Conservation (phyloP, 1,140 invertebrate species). For the Nasonia giraulti region DNA sequence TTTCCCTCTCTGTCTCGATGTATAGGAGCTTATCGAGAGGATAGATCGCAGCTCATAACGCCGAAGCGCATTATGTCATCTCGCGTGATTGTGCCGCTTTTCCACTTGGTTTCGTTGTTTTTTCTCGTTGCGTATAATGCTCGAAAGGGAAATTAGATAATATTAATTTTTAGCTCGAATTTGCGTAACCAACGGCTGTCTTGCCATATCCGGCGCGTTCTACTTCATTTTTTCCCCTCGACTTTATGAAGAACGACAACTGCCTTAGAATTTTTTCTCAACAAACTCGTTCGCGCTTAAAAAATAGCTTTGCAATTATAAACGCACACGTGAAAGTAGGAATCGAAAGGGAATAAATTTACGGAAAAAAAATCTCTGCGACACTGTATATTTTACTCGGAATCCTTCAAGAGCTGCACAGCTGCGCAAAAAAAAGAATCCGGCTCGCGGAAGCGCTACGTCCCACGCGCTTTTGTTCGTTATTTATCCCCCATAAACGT, state of each 20-base stretch:
- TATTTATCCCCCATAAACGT: slow-evolving; percentile 51
- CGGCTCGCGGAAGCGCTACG: slow-evolving; percentile 28
- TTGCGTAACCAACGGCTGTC: not conserved
- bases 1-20: not conserved
- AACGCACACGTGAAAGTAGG: not conserved
- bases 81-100: not conserved
- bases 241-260: not conserved
- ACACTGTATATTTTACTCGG: too few relatives aligned
- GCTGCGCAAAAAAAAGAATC: not conserved
- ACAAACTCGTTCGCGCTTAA: not conserved
- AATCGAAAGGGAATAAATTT: not conserved
- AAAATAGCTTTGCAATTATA: not conserved
- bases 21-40: slow-evolving; percentile 1
- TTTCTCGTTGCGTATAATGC: too few relatives aligned
- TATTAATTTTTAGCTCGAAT: not conserved
- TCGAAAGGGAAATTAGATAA: too few relatives aligned
- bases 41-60: slow-evolving; percentile 30
- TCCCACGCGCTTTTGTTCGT: slow-evolving; percentile 36
- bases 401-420: not conserved
- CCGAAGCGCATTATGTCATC: slow-evolving; percentile 23
- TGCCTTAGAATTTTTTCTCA: not conserved
- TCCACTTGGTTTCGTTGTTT: not conserved
- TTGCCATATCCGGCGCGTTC: not conserved
- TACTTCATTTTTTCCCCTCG: not conserved
- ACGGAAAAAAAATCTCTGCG: too few relatives aligned